Evolutionary conservation across 2,888 invertebrate species (phyloP), one percentile per base, ranked within the genome.

Genomic region (Pheosia gnoma): DNA sequence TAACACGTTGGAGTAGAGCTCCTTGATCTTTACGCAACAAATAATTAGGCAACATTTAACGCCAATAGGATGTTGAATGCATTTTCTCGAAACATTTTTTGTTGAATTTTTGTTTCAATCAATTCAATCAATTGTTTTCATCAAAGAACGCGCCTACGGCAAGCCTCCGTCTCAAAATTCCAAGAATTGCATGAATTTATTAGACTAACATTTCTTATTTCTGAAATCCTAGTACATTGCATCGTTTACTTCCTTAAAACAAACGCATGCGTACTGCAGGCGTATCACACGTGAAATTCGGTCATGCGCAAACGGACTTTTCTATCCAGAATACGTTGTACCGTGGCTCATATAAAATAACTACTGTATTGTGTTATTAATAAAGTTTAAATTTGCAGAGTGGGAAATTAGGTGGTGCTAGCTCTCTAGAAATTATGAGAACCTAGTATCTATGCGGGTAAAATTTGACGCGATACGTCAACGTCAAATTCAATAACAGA

Each of bases 361-460:
- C 25, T 25, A 25, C 25, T 25, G 25, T 25, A 25, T 25, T 25
- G 25, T 25, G 25, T 25, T 25, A 2, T 25, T 4, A 6, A 57
- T 53, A 57, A 57, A 37, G 52, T 51, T 53, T 11, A 6, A n/a
- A 37, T 37, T 53, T 41, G 9, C 57, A 25, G 6, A 11, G 38
- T 43, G 10, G 25, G n/a, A 54, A 52, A 47, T 38, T 58, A 53
- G 4, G 0, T 6, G 13, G 49, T 56, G 10, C 6, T 13, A 62
- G 11, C 57, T 61, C 57, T 43, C 25, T 45, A 41, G 6, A 3
- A n/a, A 3, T 59, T 59, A 68, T 78, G 70, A 8, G 52, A 0
- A 67, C 71, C 70, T 78, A 55, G 77, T 78, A 71, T n/a, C 38
- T 13, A 39, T 66, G 70, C 68, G 67, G 65, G 49, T 58, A 69